phyloP scores from a whole-genome alignment of 37 sponge, comb jelly and placozoan species.

The Oscarella lobularis region DNA sequence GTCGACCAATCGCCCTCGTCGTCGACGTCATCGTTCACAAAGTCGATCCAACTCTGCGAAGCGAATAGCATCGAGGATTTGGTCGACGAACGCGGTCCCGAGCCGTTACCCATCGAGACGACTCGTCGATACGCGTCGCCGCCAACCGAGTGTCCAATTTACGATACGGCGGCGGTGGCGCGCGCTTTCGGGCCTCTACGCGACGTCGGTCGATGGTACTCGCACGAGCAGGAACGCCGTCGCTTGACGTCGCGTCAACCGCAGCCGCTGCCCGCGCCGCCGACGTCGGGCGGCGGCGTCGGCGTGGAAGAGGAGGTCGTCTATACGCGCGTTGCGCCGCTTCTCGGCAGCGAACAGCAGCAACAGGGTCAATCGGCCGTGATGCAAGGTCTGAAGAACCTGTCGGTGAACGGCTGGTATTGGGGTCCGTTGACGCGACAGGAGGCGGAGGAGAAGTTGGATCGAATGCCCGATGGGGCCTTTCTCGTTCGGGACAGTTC shows the following conservation, averaged over 20 bases:
- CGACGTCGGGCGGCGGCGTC: neutral
- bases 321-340: neutral
- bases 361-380: neutral
- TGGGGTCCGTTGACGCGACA: conserved; percentile 84
- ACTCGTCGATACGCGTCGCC: too few species aligned
- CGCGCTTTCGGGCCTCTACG: conserved; percentile 76
- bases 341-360: neutral
- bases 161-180: conserved; percentile 37
- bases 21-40: too few species aligned
- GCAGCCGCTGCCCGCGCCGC: neutral
- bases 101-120: too few species aligned
- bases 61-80: neutral
- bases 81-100: neutral
- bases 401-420: conserved; percentile 79
- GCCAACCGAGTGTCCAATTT: conserved; percentile 4
- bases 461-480: conserved; percentile 49
- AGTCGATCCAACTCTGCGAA: neutral
- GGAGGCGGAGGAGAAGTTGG: conserved; percentile 72
- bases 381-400: conserved; percentile 14
- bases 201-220: conserved; percentile 42
- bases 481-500: conserved; percentile 88
- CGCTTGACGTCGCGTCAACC: neutral
- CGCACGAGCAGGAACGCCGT: conserved; percentile 1
- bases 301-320: neutral
- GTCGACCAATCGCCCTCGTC: too few species aligned